Conservation (phyloP, 2,888 invertebrate species). For the Epirrita christyi region DNA sequence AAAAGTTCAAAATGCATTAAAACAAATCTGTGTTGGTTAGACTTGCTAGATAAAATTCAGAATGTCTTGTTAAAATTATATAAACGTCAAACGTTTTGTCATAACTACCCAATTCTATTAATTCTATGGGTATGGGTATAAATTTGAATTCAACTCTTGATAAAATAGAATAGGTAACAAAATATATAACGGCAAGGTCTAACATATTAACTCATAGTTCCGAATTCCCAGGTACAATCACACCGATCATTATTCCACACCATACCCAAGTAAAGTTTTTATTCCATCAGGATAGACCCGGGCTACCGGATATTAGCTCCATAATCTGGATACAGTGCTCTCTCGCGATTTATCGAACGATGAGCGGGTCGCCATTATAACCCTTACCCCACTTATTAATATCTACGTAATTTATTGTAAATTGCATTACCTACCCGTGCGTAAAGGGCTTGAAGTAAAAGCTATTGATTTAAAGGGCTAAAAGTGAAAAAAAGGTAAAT, state of each 20-base stretch:
- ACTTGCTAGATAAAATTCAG: too few relatives aligned
- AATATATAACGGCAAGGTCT: too few relatives aligned
- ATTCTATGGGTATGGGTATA: too few relatives aligned
- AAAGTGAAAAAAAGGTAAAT: background rate
- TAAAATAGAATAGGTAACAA: too few relatives aligned
- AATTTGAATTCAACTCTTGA: too few relatives aligned
- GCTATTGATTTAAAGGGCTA: conserved; percentile 9
- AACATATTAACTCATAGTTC: background rate
- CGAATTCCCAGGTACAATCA: conserved; percentile 6
- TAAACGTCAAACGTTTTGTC: too few relatives aligned
- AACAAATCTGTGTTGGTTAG: too few relatives aligned
- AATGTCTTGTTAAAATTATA: too few relatives aligned
- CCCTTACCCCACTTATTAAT: conserved; percentile 83
- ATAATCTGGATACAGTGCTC: conserved; percentile 80
- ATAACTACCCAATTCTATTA: too few relatives aligned
- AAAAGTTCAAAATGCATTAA: background rate
- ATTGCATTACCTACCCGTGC: conserved; percentile 78
- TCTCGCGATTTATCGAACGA: conserved; percentile 79
- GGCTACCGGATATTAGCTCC: conserved; percentile 82
- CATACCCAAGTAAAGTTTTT: conserved; percentile 29
- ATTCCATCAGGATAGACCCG: conserved; percentile 43
- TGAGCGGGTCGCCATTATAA: conserved; percentile 81
- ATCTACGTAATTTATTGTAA: conserved; percentile 84
- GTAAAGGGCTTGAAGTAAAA: conserved; percentile 43
- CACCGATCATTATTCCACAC: conserved; percentile 25